phyloP scores from a whole-genome alignment of 1,140 invertebrate genomes.

The Brachionus rotundiformis region DNA sequence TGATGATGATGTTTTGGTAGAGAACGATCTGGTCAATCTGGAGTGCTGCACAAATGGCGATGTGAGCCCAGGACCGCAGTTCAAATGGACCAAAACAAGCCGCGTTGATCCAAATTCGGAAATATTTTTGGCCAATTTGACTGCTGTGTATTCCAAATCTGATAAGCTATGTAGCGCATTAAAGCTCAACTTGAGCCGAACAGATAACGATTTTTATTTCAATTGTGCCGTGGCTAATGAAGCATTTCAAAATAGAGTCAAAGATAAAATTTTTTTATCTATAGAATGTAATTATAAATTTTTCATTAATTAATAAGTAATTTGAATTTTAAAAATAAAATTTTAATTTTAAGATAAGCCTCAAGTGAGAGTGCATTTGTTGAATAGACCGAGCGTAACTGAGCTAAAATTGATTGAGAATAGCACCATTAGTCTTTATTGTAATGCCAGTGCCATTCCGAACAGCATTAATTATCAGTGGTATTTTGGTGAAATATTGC shows the following conservation, averaged over 20 bases:
- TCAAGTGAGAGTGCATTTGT: slow-evolving; percentile 33
- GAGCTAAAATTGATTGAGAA: slow-evolving; percentile 35
- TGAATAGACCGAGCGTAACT: slow-evolving; percentile 5
- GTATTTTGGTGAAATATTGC: slow-evolving; percentile 19
- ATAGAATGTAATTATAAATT: slow-evolving; percentile 46
- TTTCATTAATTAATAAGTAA: background rate
- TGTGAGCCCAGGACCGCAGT: background rate
- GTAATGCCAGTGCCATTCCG: slow-evolving; percentile 31
- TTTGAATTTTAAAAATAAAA: slow-evolving; percentile 4
- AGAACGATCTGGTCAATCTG: background rate
- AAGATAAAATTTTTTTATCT: slow-evolving; percentile 30
- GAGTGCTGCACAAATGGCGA: slow-evolving; percentile 47
- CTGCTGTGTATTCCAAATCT: background rate
- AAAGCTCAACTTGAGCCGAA: background rate
- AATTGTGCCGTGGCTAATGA: slow-evolving; percentile 43
- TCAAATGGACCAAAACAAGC: slow-evolving; percentile 26
- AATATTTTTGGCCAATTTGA: slow-evolving; percentile 5
- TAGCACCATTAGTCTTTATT: slow-evolving; percentile 3
- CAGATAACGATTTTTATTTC: slow-evolving; percentile 40
- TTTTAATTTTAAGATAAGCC: slow-evolving; percentile 40
- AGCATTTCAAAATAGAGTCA: slow-evolving; percentile 28
- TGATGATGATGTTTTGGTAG: background rate
- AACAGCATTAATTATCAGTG: slow-evolving; percentile 15
- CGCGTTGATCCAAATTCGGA: background rate
- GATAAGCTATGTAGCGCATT: background rate